Percentiles rank a stretch among this genome's conserved stretches.
phyloP scores from a whole-genome alignment of 2,888 invertebrate species.

The Nineta flava region DNA sequence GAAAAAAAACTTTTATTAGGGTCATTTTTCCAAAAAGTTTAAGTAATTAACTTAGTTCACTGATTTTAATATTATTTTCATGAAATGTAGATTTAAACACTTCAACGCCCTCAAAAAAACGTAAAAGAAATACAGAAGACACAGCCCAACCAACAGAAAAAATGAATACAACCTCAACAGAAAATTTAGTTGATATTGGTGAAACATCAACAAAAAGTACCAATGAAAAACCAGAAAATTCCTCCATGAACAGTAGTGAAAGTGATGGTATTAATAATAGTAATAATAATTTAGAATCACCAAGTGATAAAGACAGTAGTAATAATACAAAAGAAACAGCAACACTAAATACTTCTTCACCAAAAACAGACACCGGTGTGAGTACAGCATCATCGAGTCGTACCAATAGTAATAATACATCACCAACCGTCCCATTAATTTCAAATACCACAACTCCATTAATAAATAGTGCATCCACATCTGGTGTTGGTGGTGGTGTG shows the following conservation, averaged over 20 bases:
- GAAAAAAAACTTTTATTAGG: no score
- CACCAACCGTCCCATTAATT: not conserved
- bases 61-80: not conserved
- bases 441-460: no score
- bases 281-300: no score
- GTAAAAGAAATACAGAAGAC: not conserved
- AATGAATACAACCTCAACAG: not conserved
- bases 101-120: not conserved
- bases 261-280: not conserved
- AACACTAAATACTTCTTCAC: not conserved
- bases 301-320: no score
- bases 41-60: no score
- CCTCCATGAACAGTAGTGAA: not conserved
- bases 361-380: not conserved
- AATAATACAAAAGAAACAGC: no score
- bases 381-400: not conserved
- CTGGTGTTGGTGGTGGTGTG: no score
- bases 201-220: not conserved
- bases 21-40: no score
- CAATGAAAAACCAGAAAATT: not conserved
- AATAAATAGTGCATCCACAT: no score
- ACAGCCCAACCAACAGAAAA: not conserved
- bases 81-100: not conserved
- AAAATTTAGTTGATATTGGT: not conserved
- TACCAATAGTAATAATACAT: not conserved